Conservation (phyloP, 2,113 vertebrate species). For the Piprites chloris region DNA sequence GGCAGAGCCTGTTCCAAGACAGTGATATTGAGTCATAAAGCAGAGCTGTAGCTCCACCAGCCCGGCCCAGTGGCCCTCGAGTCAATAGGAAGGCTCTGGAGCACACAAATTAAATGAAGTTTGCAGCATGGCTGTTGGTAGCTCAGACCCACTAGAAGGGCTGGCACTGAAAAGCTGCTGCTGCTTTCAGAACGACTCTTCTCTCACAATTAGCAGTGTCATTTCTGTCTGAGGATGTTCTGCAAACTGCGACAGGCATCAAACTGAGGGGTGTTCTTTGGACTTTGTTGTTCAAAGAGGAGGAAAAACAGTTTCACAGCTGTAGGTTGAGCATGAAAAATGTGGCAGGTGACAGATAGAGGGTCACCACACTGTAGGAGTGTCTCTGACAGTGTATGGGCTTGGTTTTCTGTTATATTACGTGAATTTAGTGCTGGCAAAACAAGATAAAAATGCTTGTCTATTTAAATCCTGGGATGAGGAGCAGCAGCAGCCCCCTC, state of each 20-base stretch:
- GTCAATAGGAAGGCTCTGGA: not conserved
- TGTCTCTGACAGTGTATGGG: not conserved
- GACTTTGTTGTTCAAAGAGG: not conserved
- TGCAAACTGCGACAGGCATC: conserved; percentile 26
- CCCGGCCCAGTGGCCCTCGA: not conserved
- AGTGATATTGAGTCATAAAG: conserved; percentile 53
- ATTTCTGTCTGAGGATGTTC: conserved; percentile 11
- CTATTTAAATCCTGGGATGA: conserved; percentile 34
- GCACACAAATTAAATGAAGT: not conserved
- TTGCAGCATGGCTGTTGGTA: not conserved
- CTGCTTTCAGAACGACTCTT: not conserved
- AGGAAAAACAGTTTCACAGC: conserved; percentile 18
- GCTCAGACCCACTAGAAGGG: not conserved
- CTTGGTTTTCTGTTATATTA: conserved; percentile 5
- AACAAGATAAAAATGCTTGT: not conserved
- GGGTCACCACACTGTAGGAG: conserved; percentile 13
- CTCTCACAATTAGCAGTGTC: not conserved
- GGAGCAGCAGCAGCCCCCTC: not conserved
- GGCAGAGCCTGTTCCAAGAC: not conserved
- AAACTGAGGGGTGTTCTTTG: not conserved
- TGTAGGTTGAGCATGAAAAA: conserved; percentile 40
- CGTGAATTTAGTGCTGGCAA: conserved; percentile 4
- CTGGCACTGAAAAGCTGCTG: conserved; percentile 22
- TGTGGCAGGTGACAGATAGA: conserved; percentile 41
- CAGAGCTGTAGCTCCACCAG: conserved; percentile 11